These are phyloP conservation scores for Actinia equina DNA, from an alignment of 64 coral and sea anemone species.

Conservation along the genomic window DNA sequence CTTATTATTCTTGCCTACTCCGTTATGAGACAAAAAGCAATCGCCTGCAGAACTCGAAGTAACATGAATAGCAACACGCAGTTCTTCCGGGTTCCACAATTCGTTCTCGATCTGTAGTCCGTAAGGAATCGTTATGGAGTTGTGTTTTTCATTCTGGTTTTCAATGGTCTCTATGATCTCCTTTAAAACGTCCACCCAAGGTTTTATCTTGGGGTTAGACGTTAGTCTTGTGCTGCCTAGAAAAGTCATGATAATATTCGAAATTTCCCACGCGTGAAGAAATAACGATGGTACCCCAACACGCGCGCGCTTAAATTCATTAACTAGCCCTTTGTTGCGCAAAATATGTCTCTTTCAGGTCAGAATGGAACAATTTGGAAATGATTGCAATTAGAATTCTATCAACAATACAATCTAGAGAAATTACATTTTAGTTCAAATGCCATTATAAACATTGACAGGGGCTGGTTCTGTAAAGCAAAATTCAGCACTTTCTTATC, in stretches of 20 bases:
- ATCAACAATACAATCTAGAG: too few relatives aligned
- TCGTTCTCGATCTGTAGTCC: conserved; percentile 71
- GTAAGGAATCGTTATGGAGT: conserved; percentile 67
- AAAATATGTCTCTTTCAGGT: too few relatives aligned
- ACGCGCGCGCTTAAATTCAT: background rate
- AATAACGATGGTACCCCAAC: background rate
- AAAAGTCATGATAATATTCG: background rate
- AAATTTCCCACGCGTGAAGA: background rate
- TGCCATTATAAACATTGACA: too few relatives aligned
- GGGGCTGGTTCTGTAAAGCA: too few relatives aligned
- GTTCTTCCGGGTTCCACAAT: conserved; percentile 66
- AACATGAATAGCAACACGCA: conserved; percentile 53
- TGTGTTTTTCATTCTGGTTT: conserved; percentile 27
- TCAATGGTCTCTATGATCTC: conserved; percentile 50
- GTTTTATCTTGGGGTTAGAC: conserved; percentile 70
- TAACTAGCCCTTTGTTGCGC: background rate
- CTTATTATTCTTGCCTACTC: conserved; percentile 78
- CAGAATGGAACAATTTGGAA: background rate
- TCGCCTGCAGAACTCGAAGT: conserved; percentile 41
- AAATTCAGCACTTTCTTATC: too few relatives aligned
- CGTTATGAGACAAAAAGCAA: conserved; percentile 82
- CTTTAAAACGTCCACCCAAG: conserved; percentile 54
- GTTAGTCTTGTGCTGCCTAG: background rate
- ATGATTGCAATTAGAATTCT: background rate
- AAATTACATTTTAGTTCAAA: too few relatives aligned